Percentiles rank a stretch among this genome's conserved stretches.
These are phyloP conservation scores for Hydrozoanthus tunicans DNA, from an alignment of 64 coral and sea anemone species.

Conservation along the genomic window DNA sequence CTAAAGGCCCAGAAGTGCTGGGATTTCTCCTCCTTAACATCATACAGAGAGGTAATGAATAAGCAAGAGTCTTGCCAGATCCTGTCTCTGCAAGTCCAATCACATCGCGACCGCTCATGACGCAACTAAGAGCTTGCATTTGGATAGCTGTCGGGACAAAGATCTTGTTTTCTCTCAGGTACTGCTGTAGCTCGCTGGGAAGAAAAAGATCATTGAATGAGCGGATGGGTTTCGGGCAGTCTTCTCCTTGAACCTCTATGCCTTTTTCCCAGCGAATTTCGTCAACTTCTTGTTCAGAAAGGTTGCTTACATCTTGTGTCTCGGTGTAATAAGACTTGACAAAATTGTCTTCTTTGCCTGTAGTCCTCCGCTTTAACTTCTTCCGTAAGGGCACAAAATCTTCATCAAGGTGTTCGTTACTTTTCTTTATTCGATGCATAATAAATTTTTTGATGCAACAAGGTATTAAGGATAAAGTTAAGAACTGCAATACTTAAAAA, in stretches of 20 bases:
- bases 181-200: slow-evolving; percentile 62
- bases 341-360: slow-evolving; percentile 78
- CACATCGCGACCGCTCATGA: slow-evolving; percentile 94
- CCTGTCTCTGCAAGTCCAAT: slow-evolving; percentile 98
- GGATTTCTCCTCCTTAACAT: slow-evolving; percentile 74
- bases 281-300: slow-evolving; percentile 84
- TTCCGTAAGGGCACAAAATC: slow-evolving; percentile 80
- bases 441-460: background rate
- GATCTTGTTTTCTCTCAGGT: slow-evolving; percentile 72
- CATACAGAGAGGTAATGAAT: slow-evolving; percentile 87
- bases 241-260: slow-evolving; percentile 88
- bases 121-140: slow-evolving; percentile 97
- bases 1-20: slow-evolving; percentile 73
- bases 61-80: slow-evolving; percentile 93
- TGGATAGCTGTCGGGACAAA: slow-evolving; percentile 85
- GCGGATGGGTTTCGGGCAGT: slow-evolving; percentile 87
- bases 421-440: slow-evolving; percentile 41
- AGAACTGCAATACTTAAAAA: background rate
- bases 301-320: slow-evolving; percentile 51
- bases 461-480: background rate
- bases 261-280: slow-evolving; percentile 86
- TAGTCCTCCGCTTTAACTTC: slow-evolving; percentile 70
- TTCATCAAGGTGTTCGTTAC: background rate
- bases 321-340: slow-evolving; percentile 83
- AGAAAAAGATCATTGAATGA: slow-evolving; percentile 82